Base-by-base conservation (phyloP, 2,888 invertebrate species). In the Brenthis daphne region DNA sequence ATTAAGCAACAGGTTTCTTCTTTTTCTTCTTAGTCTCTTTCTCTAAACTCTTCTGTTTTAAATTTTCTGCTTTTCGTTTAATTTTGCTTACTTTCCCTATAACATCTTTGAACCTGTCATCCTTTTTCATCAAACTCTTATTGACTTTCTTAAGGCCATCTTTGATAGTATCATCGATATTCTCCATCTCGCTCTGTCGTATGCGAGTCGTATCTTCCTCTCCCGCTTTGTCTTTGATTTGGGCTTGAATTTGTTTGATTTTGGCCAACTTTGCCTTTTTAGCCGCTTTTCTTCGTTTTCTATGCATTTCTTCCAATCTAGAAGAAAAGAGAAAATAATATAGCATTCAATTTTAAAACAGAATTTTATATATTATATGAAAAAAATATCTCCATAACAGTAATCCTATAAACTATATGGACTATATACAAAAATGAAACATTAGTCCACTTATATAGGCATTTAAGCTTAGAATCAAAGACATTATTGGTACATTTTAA, bases 1-100 rank as follows among this genome's bases (percentile, higher is more conserved):
- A 70, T 55, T 1, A 72, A 50, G 65, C 60, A 63, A 64, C 65
- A 69, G 64, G 71, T 76, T 74, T 79, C 71, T 74, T 79, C 71
- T 82, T 88, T 71, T 80, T 87, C 57, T 75, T 81, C 54, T 67
- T 78, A 1, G 37, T 12, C n/a, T 70, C 65, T 8, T 76, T 74
- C 20, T 73, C 76, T 29, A 73, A 77, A 6, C 67, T 71, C 50
- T 72, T 76, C 65, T 75, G 77, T 64, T 85, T 80, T 2, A 79
- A 78, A 69, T 80, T 85, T 6, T 89, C 90, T 0, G 93, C 87
- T 80, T 92, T 93, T 47, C 88, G 76, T 74, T 90, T 92, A 16
- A 93, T 93, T 68, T 87, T 91, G 0, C 78, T 83, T 1, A 93
- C 84, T 74, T 92, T 93, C 2, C 90, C 92, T 0, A 93, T 92